Evolutionary conservation across 2,888 invertebrate genomes (phyloP).

Genomic region (Eupithecia subumbrata): DNA sequence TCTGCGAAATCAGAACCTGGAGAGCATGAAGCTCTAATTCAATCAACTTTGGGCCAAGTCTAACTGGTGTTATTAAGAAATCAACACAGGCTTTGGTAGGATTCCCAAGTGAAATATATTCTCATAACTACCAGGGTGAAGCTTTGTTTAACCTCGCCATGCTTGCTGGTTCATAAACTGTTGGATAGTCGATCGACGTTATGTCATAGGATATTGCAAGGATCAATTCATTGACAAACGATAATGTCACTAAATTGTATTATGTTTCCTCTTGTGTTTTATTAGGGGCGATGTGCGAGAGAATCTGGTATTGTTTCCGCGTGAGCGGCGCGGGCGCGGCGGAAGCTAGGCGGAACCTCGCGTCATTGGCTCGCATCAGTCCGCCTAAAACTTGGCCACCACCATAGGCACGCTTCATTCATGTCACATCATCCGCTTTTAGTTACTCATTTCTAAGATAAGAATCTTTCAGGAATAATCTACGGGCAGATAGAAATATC

Average conservation of each 20-base stretch:
- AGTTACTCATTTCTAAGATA: conserved; percentile 58
- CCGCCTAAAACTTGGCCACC: conserved; percentile 67
- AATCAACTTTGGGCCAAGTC: conserved; percentile 29
- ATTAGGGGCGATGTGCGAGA: conserved; percentile 55
- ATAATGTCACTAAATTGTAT: conserved; percentile 37
- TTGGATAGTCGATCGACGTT: conserved; percentile 10
- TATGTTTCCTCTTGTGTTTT: conserved; percentile 47
- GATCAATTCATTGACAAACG: conserved; percentile 39
- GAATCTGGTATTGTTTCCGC: conserved; percentile 77
- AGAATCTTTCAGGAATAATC: conserved; percentile 47
- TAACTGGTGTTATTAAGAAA: conserved; percentile 16
- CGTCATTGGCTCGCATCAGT: conserved; percentile 74
- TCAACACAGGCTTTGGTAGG: background rate
- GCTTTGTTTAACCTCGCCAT: background rate
- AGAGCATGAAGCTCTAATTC: conserved; percentile 43
- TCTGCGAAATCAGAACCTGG: conserved; percentile 46
- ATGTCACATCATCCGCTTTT: conserved; percentile 58
- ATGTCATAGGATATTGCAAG: conserved; percentile 30
- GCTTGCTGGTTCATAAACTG: conserved; percentile 23
- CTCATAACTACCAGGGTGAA: background rate
- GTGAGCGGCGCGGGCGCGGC: conserved; percentile 62
- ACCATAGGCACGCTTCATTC: conserved; percentile 64
- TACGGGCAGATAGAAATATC: conserved; percentile 13
- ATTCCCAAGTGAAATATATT: conserved; percentile 1
- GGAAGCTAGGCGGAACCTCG: conserved; percentile 79